Percentiles rank a stretch among this genome's conserved stretches.
Conservation (phyloP, 2,888 invertebrate genomes). For the Brachynemurus nebulosus region DNA sequence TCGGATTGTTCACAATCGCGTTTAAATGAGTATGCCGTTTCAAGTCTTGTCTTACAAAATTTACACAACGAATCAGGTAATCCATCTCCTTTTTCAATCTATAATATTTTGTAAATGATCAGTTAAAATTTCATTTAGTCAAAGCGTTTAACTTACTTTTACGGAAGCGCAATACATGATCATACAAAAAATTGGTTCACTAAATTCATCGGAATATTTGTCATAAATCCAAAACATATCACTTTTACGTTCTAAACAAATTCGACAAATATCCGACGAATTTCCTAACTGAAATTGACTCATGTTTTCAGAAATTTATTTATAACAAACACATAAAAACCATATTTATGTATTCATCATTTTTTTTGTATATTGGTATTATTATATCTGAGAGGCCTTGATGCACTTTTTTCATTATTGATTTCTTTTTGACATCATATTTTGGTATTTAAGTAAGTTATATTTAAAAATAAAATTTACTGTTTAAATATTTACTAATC, state of each 20-base stretch:
- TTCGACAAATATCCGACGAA: constrained; percentile 4
- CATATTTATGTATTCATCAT: too few species aligned
- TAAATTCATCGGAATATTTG: not conserved
- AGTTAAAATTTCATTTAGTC: not conserved
- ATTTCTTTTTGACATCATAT: too few species aligned
- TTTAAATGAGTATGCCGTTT: constrained; percentile 8
- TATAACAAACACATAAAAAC: too few species aligned
- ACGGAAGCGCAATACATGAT: constrained; percentile 4
- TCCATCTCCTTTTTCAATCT: constrained; percentile 8
- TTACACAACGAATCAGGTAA: constrained; percentile 6
- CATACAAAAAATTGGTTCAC: not conserved
- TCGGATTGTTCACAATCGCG: constrained; percentile 8
- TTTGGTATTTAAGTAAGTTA: too few species aligned
- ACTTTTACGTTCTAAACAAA: not conserved
- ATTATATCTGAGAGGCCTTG: too few species aligned
- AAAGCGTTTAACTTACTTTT: not conserved
- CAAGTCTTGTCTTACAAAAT: constrained; percentile 1
- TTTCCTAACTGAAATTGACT: too few species aligned
- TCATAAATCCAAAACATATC: constrained; percentile 2
- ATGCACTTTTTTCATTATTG: too few species aligned
- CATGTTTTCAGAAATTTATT: too few species aligned
- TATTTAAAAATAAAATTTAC: too few species aligned
- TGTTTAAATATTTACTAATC: too few species aligned
- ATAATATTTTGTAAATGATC: not conserved
- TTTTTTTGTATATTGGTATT: too few species aligned